These are phyloP conservation scores for Calyptommatus sinebrachiatus DNA, from an alignment of 2,113 vertebrate genomes.

Conservation along the genomic window DNA sequence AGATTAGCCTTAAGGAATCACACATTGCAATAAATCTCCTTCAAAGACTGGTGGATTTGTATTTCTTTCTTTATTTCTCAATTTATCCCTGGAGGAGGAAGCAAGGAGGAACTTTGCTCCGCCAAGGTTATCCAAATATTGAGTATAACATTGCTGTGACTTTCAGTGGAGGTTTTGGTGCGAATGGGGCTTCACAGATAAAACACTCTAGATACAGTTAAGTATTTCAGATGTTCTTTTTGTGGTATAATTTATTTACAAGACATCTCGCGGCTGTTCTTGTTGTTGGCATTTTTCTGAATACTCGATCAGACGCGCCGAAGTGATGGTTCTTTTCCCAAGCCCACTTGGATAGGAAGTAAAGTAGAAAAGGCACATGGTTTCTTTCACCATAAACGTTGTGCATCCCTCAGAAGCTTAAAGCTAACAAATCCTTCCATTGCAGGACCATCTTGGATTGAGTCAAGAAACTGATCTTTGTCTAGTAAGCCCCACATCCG, in stretches of 20 bases:
- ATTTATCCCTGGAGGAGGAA: neutral
- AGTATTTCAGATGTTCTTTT: neutral
- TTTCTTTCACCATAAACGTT: conserved; percentile 58
- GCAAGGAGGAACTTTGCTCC: neutral
- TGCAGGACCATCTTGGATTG: conserved; percentile 39
- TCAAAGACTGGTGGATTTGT: neutral
- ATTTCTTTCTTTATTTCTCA: neutral
- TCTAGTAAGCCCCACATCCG: conserved; percentile 14
- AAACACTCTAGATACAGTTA: conserved; percentile 48
- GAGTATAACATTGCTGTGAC: neutral
- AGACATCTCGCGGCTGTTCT: neutral
- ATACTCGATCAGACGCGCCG: conserved; percentile 71
- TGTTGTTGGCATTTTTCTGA: conserved; percentile 34
- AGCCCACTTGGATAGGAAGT: conserved; percentile 60
- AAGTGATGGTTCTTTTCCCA: conserved; percentile 52
- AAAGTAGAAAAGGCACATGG: conserved; percentile 78
- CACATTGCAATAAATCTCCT: neutral
- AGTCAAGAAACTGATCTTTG: conserved; percentile 38
- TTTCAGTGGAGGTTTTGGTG: neutral
- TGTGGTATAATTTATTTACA: conserved; percentile 62
- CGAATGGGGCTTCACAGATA: conserved; percentile 51
- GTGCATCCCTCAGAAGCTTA: conserved; percentile 63
- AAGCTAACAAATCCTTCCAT: conserved; percentile 61
- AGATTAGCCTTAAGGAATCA: no score
- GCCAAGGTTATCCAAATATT: neutral